Evolutionary conservation across 2,888 invertebrate species (phyloP), one percentile per base, ranked within the genome.

Genomic region (Herminia tarsipennalis): DNA sequence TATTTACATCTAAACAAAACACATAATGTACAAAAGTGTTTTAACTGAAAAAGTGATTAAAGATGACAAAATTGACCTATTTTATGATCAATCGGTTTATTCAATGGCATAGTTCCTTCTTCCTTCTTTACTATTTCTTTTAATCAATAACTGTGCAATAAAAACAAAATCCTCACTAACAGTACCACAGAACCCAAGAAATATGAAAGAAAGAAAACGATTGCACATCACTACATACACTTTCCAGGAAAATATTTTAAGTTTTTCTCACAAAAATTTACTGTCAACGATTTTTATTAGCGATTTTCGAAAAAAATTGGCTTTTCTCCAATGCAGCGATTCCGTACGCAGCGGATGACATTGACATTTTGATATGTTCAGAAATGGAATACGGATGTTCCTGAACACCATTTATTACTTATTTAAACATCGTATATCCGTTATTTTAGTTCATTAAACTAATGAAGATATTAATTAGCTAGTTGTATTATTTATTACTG

Each of bases 301-400:
- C 35, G 46, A 56, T 64, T 67, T 68, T 70, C 48, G 39, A 47
- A 60, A 66, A 57, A 59, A 52, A 40, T 71, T 76, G 67, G 72
- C 73, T 67, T 57, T 69, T 70, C 44, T 76, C 76, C 73, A 77
- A 63, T 66, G 64, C 66, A 69, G 58, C 47, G 62, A 64, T 51
- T 60, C 57, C 47, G 40, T 58, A 67, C 61, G 70, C 69, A 72
- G 61, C 56, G 59, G 40, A 45, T 56, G 54, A 59, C 66, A 66
- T 70, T 64, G 65, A 65, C 65, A 64, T 64, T 64, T 39, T 37
- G 22, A 9, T 25, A 20, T 12, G 64, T 56, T 64, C 35, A 40
- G 53, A 45, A 64, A 66, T 38, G 18, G 12, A 27, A 22, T n/a
- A 32, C 14, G 17, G 12, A 40, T 27, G 8, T 32, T 22, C 5